These are phyloP conservation scores for Passer domesticus DNA, from an alignment of 2,113 vertebrate species.

Conservation along the genomic window DNA sequence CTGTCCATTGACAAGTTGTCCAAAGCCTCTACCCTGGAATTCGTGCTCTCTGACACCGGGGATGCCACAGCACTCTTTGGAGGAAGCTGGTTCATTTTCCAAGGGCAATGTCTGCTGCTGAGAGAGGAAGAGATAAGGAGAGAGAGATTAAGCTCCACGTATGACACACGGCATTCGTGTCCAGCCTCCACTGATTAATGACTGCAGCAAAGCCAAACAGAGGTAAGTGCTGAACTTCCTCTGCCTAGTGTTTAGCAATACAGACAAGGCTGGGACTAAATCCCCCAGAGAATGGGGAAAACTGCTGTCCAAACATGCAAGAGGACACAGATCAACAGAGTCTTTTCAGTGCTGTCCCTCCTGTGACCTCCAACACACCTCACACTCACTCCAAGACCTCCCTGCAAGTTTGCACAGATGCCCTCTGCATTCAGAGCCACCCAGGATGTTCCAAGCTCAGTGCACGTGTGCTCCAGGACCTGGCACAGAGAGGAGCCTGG, in stretches of 20 bases:
- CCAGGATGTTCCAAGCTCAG: neutral
- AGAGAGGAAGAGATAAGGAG: constrained; percentile 28
- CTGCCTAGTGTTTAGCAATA: neutral
- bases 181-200: neutral
- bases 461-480: accelerated
- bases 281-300: neutral
- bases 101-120: constrained; percentile 59
- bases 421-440: neutral
- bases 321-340: neutral
- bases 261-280: neutral
- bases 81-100: constrained; percentile 81
- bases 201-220: neutral
- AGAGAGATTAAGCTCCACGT: neutral
- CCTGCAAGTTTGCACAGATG: neutral
- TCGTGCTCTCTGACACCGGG: constrained; percentile 59
- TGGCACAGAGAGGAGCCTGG: neutral
- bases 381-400: neutral
- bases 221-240: constrained; percentile 19
- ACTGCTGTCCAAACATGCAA: neutral
- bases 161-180: accelerated
- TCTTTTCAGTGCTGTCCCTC: neutral
- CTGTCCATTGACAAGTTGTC: constrained; percentile 84
- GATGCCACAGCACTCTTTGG: constrained; percentile 68
- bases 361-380: neutral
- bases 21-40: constrained; percentile 65